Conservation (phyloP, 2,888 invertebrate genomes). For the Apodemia zela region DNA sequence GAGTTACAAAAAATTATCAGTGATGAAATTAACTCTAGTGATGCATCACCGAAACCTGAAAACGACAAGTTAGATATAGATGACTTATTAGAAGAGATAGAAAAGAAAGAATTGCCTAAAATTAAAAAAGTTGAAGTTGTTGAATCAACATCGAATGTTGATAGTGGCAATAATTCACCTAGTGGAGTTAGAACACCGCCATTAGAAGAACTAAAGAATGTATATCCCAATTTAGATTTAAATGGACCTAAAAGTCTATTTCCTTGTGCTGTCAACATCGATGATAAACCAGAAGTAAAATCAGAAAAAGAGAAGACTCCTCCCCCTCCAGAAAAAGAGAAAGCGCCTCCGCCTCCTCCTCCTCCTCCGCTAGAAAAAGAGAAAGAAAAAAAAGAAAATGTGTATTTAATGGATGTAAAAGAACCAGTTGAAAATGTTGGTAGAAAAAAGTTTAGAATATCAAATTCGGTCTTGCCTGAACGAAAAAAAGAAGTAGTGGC, state of each 20-base stretch:
- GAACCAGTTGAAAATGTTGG: slow-evolving; percentile 46
- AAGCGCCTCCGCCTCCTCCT: not conserved
- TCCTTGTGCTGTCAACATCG: slow-evolving; percentile 41
- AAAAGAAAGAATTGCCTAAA: slow-evolving; percentile 64
- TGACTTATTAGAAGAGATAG: slow-evolving; percentile 64
- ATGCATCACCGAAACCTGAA: slow-evolving; percentile 44
- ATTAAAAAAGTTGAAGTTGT: slow-evolving; percentile 40
- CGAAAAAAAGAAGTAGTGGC: slow-evolving; percentile 53
- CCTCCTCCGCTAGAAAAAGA: slow-evolving; percentile 11
- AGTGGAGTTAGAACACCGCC: slow-evolving; percentile 44
- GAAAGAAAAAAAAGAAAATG: slow-evolving; percentile 59
- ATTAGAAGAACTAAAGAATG: slow-evolving; percentile 40
- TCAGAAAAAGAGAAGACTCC: slow-evolving; percentile 23
- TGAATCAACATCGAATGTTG: slow-evolving; percentile 36
- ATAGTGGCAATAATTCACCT: slow-evolving; percentile 47
- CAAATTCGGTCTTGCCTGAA: slow-evolving; percentile 63
- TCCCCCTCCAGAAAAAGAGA: slow-evolving; percentile 24
- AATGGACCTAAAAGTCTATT: slow-evolving; percentile 38
- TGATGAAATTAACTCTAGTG: slow-evolving; percentile 47
- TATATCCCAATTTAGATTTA: slow-evolving; percentile 45
- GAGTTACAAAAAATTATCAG: slow-evolving; percentile 69
- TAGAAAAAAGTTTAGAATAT: slow-evolving; percentile 67
- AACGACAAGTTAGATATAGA: slow-evolving; percentile 50
- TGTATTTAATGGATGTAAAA: slow-evolving; percentile 52
- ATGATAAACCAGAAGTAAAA: slow-evolving; percentile 39